Percentiles rank a stretch among this genome's conserved stretches.
These are phyloP conservation scores for Vicugna pacos DNA, from an alignment of 2,113 vertebrate species.

Conservation along the genomic window DNA sequence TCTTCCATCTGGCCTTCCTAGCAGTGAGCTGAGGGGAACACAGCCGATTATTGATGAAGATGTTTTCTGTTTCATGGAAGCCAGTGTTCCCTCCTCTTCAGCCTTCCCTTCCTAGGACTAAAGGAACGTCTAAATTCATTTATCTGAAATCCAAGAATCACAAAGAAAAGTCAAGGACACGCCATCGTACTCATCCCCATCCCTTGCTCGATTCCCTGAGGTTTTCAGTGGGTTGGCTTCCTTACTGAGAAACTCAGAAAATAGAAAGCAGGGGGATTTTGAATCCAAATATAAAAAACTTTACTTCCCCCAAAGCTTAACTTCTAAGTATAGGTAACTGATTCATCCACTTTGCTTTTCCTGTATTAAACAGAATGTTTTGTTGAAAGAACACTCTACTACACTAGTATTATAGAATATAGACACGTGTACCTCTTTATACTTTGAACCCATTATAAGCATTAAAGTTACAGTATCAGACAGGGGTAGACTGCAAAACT, in stretches of 20 bases:
- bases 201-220: neutral
- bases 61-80: neutral
- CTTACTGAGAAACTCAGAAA: neutral
- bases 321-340: neutral
- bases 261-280: neutral
- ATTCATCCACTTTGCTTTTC: neutral
- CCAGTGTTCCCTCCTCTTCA: neutral
- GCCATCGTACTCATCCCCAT: neutral
- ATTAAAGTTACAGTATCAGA: neutral
- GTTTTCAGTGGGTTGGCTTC: neutral
- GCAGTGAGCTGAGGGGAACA: neutral
- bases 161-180: neutral
- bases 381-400: neutral
- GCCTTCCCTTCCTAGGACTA: neutral
- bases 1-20: neutral
- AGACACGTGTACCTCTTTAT: neutral
- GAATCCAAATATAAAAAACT: slow-evolving; percentile 51
- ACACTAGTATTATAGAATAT: neutral
- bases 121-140: neutral
- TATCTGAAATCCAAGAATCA: neutral
- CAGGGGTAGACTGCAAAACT: neutral
- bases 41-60: neutral
- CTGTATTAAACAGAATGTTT: neutral
- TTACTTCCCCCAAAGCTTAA: slow-evolving; percentile 11
- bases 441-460: neutral